Evolutionary conservation across 2,797 vertebrate genomes (phyloP), one percentile per base, ranked within the genome.

Genomic region (Brachymystax lenok): DNA sequence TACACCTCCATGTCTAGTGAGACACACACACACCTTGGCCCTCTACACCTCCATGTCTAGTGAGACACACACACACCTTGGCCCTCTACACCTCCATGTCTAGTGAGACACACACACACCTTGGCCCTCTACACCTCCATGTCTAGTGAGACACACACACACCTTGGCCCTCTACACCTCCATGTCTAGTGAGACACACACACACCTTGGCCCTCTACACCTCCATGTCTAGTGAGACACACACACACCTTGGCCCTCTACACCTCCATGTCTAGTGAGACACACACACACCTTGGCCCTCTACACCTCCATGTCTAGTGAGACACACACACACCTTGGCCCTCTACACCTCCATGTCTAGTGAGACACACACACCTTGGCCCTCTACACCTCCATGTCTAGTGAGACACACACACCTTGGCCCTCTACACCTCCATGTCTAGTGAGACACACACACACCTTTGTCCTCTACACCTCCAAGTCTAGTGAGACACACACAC

Each of bases 1-100:
- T 98, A 97, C 87, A 99, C 98, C 0, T 99, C 98, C 2, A 94
- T 99, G 89, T 99, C 98, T 77, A 99, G 98, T 99, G 94, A 93
- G 97, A n/a, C n/a, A 78, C 17, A 40, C 0, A 13, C 51, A 63
- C 59, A 33, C 46, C 28, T 12, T 73, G 12, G 12, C 4, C 40
- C 56, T 51, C 50, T 27, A 67, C 66, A 67, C 66, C 27, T 67
- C 66, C 66, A 67, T 67, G 28, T 67, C 66, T 28, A 67, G 66
- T 67, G 19, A 7, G 13, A n/a, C n/a, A 67, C 3, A 40, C 66
- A 30, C 59, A 10, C 27, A 13, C n/a, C n/a, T 2, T 6, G 0
- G 17, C 19, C 19, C 27, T 28, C 66, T 33, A 67, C 64, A 67
- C 64, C 27, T 33, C 64, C 64, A 67, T 33, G 64, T 67, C 64